Evolutionary conservation across 2,888 invertebrate species (phyloP).

Genomic region (Trichopoda pennipes): DNA sequence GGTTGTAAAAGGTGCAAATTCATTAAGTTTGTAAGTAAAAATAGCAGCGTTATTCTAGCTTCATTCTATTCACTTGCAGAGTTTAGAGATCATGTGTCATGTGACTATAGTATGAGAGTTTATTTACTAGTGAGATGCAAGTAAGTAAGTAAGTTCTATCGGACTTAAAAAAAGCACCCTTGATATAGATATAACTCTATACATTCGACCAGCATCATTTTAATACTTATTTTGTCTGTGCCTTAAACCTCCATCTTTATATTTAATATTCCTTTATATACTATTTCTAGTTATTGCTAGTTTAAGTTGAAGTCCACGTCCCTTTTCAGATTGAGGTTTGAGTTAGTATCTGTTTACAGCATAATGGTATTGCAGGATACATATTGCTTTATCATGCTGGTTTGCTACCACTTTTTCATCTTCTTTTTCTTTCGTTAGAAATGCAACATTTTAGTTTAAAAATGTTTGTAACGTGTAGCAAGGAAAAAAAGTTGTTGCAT

Average conservation of each 20-base stretch:
- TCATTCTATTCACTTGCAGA: too few relatives aligned
- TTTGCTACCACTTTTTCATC: not conserved
- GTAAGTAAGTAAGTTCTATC: too few relatives aligned
- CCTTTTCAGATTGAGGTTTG: not conserved
- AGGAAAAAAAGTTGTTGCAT: conserved; percentile 13
- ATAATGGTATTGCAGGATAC: conserved; percentile 50
- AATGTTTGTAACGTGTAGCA: conserved; percentile 28
- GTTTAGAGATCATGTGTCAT: too few relatives aligned
- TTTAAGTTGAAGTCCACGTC: conserved; percentile 33
- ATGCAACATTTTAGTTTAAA: conserved; percentile 38
- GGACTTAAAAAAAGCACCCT: too few relatives aligned
- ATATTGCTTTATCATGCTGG: conserved; percentile 50
- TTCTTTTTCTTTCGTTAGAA: conserved; percentile 11
- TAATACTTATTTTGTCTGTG: not conserved
- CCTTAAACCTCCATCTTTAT: conserved; percentile 14
- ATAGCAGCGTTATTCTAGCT: too few relatives aligned
- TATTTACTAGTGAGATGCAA: too few relatives aligned
- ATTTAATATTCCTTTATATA: conserved; percentile 9
- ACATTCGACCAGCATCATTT: not conserved
- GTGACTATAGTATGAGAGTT: too few relatives aligned
- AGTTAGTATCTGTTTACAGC: conserved; percentile 37
- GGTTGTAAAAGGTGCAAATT: too few relatives aligned
- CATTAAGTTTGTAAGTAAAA: too few relatives aligned
- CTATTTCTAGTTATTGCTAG: conserved; percentile 18
- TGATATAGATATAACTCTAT: not conserved